Base-by-base conservation (phyloP, 1,140 invertebrate genomes). In the Epicauta chinensis region DNA sequence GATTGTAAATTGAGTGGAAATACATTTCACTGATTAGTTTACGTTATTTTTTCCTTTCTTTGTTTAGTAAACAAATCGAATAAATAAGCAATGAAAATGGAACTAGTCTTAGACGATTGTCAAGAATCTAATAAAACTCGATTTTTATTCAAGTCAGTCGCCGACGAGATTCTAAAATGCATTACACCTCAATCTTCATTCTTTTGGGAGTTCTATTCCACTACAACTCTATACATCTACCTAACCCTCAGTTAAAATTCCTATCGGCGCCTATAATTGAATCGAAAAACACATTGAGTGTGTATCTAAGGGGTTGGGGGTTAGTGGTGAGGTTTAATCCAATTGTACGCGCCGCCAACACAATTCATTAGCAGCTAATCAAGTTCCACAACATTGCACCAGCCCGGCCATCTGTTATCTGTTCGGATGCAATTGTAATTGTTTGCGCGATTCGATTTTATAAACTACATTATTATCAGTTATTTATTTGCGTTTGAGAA, bases 321-420 rank as follows among this genome's bases (percentile, higher is more conserved):
- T 61, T 60, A 50, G 50, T 45, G 45, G 50, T 34, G 31, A 23
- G 56, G 44, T 61, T 62, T 63, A 63, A 63, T 63, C 61, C 61
- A 58, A 63, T 63, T 61, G 61, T 63, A 49, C 56, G 59, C 43
- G 32, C 58, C 42, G 53, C 56, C 58, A 54, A 63, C 53, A 61
- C 61, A 61, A 60, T 63, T 63, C 59, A 63, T 63, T 63, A 63
- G 47, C 52, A 55, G 51, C 62, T 62, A 64, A 64, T 64, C 62
- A 61, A 62, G 62, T 64, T 64, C 60, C 60, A 62, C 62, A 64
- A 64, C 60, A 62, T 61, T 61, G 62, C 59, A 46, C 50, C 35
- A 50, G 30, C 38, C 32, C 46, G 45, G 44, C 59, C 60, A 61
- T 58, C 59, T 61, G 59, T 53, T 63, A 63, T 63, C 61, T 61